Evolutionary conservation across 2,888 invertebrate species (phyloP).

Genomic region (Dryadula phaetusa): DNA sequence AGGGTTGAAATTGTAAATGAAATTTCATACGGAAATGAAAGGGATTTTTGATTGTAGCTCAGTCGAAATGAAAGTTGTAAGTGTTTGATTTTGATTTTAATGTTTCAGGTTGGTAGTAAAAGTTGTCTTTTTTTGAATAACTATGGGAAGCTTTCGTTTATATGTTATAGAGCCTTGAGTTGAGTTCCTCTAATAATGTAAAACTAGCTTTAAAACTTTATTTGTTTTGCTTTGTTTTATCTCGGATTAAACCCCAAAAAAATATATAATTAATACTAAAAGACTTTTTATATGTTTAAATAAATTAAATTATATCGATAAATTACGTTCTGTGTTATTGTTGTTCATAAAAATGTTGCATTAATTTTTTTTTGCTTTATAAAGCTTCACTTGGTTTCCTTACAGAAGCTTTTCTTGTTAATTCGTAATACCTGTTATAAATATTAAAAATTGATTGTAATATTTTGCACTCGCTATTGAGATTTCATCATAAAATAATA

Average conservation of each 20-base stretch:
- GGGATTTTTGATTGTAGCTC: conserved; percentile 30
- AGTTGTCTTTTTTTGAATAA: background rate
- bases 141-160: background rate
- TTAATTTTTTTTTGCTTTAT: conserved; percentile 4
- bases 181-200: too few relatives aligned
- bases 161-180: too few relatives aligned
- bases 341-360: background rate
- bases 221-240: too few relatives aligned
- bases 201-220: too few relatives aligned
- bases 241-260: too few relatives aligned
- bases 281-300: background rate
- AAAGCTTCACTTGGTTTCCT: background rate
- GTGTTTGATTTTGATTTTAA: conserved; percentile 13
- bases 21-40: conserved; percentile 39
- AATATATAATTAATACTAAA: too few relatives aligned
- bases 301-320: background rate
- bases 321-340: background rate
- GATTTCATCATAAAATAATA: conserved; percentile 20
- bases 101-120: conserved; percentile 1
- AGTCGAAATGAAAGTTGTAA: conserved; percentile 14
- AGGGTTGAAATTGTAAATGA: conserved; percentile 41
- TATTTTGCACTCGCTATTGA: background rate
- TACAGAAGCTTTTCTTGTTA: conserved; percentile 22
- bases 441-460: conserved; percentile 11
- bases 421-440: conserved; percentile 23